A percentile compares a stretch with the other conserved stretches of the same genome.
Conservation (phyloP, 2,797 vertebrate genomes). For the Bufotes viridis region DNA sequence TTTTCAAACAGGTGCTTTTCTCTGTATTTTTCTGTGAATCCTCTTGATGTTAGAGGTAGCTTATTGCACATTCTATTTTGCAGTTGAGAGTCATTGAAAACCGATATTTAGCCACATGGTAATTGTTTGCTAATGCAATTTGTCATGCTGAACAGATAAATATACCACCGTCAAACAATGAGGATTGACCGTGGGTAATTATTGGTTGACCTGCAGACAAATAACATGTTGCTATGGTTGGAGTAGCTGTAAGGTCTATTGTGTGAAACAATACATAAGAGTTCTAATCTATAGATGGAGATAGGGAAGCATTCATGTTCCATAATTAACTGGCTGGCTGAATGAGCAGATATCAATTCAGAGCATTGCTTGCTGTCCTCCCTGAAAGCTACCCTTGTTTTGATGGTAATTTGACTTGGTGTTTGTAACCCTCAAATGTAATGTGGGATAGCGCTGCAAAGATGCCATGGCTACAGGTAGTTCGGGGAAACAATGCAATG, state of each 20-base stretch:
- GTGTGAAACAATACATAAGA: not conserved
- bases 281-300: not conserved
- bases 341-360: conserved; percentile 21
- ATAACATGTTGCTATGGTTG: conserved; percentile 38
- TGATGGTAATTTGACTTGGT: not conserved
- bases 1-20: not conserved
- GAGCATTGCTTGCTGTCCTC: not conserved
- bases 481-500: not conserved
- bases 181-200: conserved; percentile 34
- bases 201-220: conserved; percentile 16
- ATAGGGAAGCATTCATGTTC: not conserved
- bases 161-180: conserved; percentile 14
- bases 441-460: not conserved
- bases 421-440: not conserved
- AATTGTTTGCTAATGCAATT: conserved; percentile 31
- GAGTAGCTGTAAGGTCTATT: not conserved
- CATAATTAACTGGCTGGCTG: not conserved
- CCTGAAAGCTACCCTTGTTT: not conserved
- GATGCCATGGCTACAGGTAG: not conserved
- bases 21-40: not conserved
- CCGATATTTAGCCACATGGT: conserved; percentile 1
- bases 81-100: conserved; percentile 21
- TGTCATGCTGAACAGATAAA: conserved; percentile 37
- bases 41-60: not conserved
- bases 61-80: not conserved